Evolutionary conservation across 2,888 invertebrate genomes (phyloP), one percentile per base, ranked within the genome.

Genomic region (Pseudeuparius sepicola): DNA sequence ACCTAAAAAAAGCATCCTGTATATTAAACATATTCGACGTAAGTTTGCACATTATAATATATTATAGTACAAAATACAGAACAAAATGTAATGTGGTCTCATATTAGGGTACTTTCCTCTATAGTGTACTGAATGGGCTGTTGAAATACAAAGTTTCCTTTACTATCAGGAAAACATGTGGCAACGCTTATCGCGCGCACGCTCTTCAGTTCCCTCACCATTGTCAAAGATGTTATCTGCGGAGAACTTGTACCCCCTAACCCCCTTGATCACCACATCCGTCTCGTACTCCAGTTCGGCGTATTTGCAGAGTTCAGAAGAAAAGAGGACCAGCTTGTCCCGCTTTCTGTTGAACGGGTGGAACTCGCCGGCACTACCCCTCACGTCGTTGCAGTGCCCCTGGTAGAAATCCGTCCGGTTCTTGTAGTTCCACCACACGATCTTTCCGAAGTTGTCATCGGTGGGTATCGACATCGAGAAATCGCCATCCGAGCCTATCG

Each of bases 341-440:
- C 70, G 65, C 38, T 72, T 71, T 1, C 75, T 60, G 50, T 75
- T 68, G 1, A 83, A 78, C 0, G 82, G 76, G 56, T 80, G 76
- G 56, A 86, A 79, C 63, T 87, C 86, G n/a, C 20, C 20, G 1
- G 79, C 78, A 13, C 84, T 83, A 14, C 87, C 88, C 36, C 66
- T 65, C 2, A 87, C 67, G 49, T 58, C 55, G 33, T 73, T 75
- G 54, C 80, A 80, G 14, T 66, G 59, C 4, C 67, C 70, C 1
- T 59, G 44, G 55, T 76, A 70, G 51, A 67, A 56, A 48, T 67
- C 56, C 0, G 78, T 70, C 3, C 66, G 63, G 25, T 73, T 75
- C 27, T 63, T 59, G 46, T 75, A 64, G 55, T 89, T 82, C 86
- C 86, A 89, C 5, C 67, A 63, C 24, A 73, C 56, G 14, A 87